Base-by-base conservation (phyloP, 2,888 invertebrate genomes). In the Uropetala carovei region DNA sequence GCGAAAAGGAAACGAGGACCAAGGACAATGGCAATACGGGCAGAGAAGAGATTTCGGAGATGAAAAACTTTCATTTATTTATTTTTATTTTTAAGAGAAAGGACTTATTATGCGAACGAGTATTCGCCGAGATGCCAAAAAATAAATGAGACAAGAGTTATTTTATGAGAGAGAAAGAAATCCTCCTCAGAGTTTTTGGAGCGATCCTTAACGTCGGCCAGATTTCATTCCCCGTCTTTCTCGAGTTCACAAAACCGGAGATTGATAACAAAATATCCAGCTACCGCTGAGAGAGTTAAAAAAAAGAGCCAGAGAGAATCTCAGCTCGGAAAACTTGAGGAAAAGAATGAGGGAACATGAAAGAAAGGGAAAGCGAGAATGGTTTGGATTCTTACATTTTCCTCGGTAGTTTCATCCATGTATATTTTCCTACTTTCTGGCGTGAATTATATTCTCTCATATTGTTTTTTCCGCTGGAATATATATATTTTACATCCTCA, bases 31-130 rank as follows among this genome's bases (percentile, higher is more conserved):
- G 43, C 43, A 43, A 43, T 5, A 43, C 43, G 43, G 3, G 3
- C 43, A 43, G 5, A 43, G 5, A 43, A 3, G 5, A 43, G 43
- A 43, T 43, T 43, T 5, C 43, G 43, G 43, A 43, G 43, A 43
- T 43, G 43, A 43, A 22, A 27, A 75, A 75, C 75, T 75, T 75
- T 75, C 27, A 75, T 75, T 75, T n/a, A n/a, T n/a, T n/a, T n/a
- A 3, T 43, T 43, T 43, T 43, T 43, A 43, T 43, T 43, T 75
- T 27, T 27, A 27, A 75, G 22, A 13, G 2, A 27, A 13, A 27
- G 75, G 75, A 27, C 27, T 27, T 75, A 75, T 75, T 75, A 75
- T 75, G 75, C 75, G 27, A 27, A 27, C 75, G 75, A 75, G 75
- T 22, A 68, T 9, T 18, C 68, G n/a, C 9, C 68, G 68, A 68